Evolutionary conservation across 2,797 vertebrate species (phyloP).

Genomic region (Macropodus opercularis): DNA sequence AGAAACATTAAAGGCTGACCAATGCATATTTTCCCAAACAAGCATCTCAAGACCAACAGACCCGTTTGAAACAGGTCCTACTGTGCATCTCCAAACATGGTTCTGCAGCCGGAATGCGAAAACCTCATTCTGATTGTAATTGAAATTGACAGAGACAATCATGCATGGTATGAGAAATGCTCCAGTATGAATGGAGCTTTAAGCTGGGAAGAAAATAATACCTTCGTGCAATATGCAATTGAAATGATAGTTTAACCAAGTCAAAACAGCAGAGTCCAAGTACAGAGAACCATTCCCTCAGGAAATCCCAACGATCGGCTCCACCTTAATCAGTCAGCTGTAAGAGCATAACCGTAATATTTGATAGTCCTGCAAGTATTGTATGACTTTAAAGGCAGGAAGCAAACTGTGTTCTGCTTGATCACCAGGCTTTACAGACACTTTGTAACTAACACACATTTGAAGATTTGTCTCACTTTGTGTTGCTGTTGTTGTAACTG

Average conservation of each 20-base stretch:
- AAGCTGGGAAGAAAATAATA: conserved; percentile 1
- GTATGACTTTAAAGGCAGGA: too few relatives aligned
- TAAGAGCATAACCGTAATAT: too few relatives aligned
- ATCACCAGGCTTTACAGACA: too few relatives aligned
- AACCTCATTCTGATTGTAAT: conserved; percentile 12
- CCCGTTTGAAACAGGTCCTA: conserved; percentile 16
- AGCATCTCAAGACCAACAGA: conserved; percentile 8
- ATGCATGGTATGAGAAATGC: conserved; percentile 11
- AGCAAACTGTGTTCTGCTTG: too few relatives aligned
- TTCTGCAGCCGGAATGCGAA: conserved; percentile 41
- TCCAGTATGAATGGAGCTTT: conserved; percentile 7
- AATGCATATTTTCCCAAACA: conserved; percentile 22
- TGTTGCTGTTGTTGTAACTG: too few relatives aligned
- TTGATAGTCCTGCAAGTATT: too few relatives aligned
- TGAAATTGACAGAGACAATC: conserved; percentile 41
- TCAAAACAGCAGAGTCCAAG: background rate
- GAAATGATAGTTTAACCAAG: conserved; percentile 18
- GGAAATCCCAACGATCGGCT: background rate
- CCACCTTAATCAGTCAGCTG: too few relatives aligned
- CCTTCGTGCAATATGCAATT: background rate
- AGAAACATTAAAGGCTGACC: conserved; percentile 54
- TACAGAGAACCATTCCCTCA: background rate
- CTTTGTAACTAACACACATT: too few relatives aligned
- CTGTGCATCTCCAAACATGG: conserved; percentile 4
- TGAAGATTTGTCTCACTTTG: too few relatives aligned